A percentile compares a stretch with the other conserved stretches of the same genome.
Evolutionary conservation across 1,140 invertebrate genomes (phyloP).

Genomic region (Sipha flava): DNA sequence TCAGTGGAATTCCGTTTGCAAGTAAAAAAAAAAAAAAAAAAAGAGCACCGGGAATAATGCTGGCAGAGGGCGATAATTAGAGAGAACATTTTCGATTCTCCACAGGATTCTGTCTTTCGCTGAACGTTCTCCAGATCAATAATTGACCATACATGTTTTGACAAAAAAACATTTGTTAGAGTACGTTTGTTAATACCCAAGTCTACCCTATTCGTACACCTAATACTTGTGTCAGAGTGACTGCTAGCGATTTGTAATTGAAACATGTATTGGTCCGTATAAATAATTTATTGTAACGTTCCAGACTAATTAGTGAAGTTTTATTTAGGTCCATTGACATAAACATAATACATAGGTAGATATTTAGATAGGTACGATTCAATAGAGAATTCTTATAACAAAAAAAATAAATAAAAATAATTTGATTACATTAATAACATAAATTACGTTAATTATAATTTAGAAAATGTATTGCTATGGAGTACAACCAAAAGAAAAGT

Average conservation of each 20-base stretch:
- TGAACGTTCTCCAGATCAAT: not conserved
- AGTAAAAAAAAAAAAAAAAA: too few relatives aligned
- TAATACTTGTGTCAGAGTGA: not conserved
- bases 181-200: not conserved
- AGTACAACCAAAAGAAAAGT: too few relatives aligned
- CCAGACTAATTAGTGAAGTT: not conserved
- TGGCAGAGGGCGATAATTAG: not conserved
- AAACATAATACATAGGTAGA: not conserved
- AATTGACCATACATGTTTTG: not conserved
- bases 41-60: not conserved
- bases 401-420: too few relatives aligned
- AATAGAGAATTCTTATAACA: too few relatives aligned
- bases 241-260: not conserved
- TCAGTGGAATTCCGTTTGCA: too few relatives aligned
- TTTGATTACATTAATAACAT: too few relatives aligned
- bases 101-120: not conserved
- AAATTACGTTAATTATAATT: too few relatives aligned
- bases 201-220: not conserved
- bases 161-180: not conserved
- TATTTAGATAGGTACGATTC: too few relatives aligned
- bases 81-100: not conserved
- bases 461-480: too few relatives aligned
- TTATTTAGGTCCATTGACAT: not conserved
- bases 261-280: not conserved
- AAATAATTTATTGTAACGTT: not conserved